A percentile compares a stretch with the other conserved stretches of the same genome.
These are phyloP conservation scores for Hyles lineata DNA, from an alignment of 2,888 invertebrate species.

Conservation along the genomic window DNA sequence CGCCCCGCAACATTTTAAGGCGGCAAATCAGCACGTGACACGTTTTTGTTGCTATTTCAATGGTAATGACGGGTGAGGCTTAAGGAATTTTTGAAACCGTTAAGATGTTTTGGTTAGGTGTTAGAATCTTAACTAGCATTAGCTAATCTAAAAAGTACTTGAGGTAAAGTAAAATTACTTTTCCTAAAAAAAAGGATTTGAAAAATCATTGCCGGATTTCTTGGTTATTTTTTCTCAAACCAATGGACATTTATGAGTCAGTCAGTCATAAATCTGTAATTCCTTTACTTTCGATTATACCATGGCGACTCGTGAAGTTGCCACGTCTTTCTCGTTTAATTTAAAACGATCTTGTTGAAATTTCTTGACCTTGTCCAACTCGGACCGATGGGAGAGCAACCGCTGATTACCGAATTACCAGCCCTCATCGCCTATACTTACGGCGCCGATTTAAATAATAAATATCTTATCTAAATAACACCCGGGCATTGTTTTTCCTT, in stretches of 20 bases:
- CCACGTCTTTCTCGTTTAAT: conserved; percentile 43
- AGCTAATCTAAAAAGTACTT: too few species aligned
- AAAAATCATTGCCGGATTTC: neutral
- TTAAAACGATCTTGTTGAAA: conserved; percentile 68
- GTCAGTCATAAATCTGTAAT: neutral
- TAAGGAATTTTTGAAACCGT: conserved; percentile 30
- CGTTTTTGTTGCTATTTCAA: conserved; percentile 52
- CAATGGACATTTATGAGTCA: neutral
- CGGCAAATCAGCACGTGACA: conserved; percentile 75
- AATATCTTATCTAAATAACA: conserved; percentile 84
- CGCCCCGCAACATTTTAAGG: conserved; percentile 72
- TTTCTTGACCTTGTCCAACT: conserved; percentile 73
- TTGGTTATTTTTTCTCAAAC: neutral
- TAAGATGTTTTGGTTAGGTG: conserved; percentile 7
- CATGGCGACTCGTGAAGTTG: neutral
- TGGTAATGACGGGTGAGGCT: conserved; percentile 30
- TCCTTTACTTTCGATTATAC: neutral
- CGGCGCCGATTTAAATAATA: conserved; percentile 82
- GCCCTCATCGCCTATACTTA: conserved; percentile 78
- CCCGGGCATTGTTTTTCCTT: conserved; percentile 75
- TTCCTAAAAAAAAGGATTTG: too few species aligned
- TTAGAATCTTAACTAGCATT: neutral
- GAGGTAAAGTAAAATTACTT: too few species aligned
- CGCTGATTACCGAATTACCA: conserved; percentile 83
- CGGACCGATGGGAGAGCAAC: conserved; percentile 62